Percentiles rank a stretch among this genome's conserved stretches.
Conservation (phyloP, 2,888 invertebrate genomes). For the Andrena bucephala region DNA sequence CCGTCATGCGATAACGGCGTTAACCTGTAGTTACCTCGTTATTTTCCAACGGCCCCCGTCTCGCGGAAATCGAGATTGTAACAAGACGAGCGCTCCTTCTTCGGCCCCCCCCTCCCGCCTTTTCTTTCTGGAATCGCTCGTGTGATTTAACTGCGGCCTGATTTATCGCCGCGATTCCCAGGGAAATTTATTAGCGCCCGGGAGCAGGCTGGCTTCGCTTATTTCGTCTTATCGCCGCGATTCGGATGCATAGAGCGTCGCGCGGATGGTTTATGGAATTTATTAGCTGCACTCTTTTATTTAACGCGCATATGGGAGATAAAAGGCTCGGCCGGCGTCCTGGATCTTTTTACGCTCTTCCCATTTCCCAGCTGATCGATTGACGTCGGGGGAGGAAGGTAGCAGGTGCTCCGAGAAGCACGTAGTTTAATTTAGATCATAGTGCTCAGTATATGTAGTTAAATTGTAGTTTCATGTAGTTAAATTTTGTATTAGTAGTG, state of each 20-base stretch:
- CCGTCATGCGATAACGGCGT: constrained; percentile 77
- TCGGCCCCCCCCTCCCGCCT: neutral
- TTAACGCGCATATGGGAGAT: neutral
- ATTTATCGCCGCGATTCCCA: constrained; percentile 49
- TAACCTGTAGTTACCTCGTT: constrained; percentile 79
- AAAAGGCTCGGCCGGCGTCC: neutral
- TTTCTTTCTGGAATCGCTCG: constrained; percentile 38
- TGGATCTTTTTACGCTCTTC: neutral
- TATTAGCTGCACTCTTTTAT: constrained; percentile 29
- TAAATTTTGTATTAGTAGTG: too few species aligned
- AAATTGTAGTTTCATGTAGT: too few species aligned
- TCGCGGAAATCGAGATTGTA: constrained; percentile 59
- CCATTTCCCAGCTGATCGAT: neutral
- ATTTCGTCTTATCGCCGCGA: constrained; percentile 34
- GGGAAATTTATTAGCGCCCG: constrained; percentile 47
- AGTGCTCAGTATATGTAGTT: too few species aligned
- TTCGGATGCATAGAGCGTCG: constrained; percentile 29
- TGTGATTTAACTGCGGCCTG: constrained; percentile 47
- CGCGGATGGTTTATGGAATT: constrained; percentile 25
- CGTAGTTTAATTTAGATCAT: too few species aligned
- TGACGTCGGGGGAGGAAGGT: neutral
- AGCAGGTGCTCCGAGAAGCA: too few species aligned
- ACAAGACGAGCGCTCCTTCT: constrained; percentile 37
- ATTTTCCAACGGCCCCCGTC: constrained; percentile 64
- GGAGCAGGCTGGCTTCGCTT: constrained; percentile 18